Evolutionary conservation across 2,797 vertebrate species (phyloP).

Genomic region (Pogoniulus pusillus): DNA sequence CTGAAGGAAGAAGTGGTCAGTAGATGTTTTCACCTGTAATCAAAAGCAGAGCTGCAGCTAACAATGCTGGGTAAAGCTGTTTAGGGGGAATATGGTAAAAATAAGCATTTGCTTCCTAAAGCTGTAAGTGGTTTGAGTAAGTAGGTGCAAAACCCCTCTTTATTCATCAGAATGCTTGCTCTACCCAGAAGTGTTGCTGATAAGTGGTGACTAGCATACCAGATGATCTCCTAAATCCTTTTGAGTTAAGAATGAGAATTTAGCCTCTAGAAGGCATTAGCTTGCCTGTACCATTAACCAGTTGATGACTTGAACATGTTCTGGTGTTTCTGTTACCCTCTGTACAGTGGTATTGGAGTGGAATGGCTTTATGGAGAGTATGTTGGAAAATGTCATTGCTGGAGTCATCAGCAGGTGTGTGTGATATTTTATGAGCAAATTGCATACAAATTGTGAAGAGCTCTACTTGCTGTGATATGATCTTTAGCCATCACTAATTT

Average conservation of each 20-base stretch:
- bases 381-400: neutral
- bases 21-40: neutral
- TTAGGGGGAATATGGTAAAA: neutral
- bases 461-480: neutral
- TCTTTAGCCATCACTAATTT: neutral
- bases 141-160: neutral
- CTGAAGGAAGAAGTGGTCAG: neutral
- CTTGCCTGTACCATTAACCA: neutral
- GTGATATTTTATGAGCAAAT: neutral
- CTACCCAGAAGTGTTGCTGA: neutral
- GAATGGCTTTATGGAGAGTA: neutral
- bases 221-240: neutral
- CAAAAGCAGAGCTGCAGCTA: neutral
- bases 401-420: neutral
- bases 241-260: neutral
- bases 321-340: neutral
- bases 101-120: neutral
- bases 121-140: neutral
- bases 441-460: neutral
- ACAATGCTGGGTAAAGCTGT: neutral
- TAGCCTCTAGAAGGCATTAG: conserved; percentile 2
- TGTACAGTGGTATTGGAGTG: neutral
- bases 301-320: neutral
- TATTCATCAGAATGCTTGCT: neutral
- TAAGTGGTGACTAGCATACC: neutral